Conservation (phyloP, 2,113 vertebrate genomes). For the Callospermophilus lateralis region DNA sequence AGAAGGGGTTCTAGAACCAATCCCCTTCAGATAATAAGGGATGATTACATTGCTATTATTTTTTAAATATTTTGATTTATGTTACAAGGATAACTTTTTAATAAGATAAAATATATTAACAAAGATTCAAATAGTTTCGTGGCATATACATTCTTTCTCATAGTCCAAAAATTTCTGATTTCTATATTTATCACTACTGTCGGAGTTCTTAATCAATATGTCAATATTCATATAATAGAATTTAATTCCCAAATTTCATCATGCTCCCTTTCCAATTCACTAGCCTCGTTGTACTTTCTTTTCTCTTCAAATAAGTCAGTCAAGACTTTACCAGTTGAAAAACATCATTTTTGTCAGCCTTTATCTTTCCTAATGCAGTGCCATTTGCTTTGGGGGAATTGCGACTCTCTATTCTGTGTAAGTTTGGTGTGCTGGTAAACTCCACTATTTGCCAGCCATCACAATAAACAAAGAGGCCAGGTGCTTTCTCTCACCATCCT, state of each 20-base stretch:
- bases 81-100: not conserved
- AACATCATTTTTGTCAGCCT: not conserved
- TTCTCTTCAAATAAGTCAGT: not conserved
- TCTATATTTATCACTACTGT: not conserved
- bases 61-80: conserved; percentile 38
- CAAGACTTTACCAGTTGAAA: not conserved
- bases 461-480: not conserved
- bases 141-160: not conserved
- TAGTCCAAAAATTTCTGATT: conserved; percentile 9
- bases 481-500: not conserved
- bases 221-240: not conserved
- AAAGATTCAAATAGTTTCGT: not conserved
- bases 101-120: not conserved
- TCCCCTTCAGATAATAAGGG: not conserved
- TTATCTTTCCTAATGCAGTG: not conserved
- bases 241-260: not conserved
- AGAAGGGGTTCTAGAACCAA: not conserved
- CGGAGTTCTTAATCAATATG: not conserved
- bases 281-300: not conserved
- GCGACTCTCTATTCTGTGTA: not conserved
- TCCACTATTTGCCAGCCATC: not conserved
- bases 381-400: not conserved
- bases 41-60: not conserved
- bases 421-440: not conserved
- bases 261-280: not conserved